These are phyloP conservation scores for Girardinichthys multiradiatus DNA, from an alignment of 2,113 vertebrate species.

Conservation along the genomic window DNA sequence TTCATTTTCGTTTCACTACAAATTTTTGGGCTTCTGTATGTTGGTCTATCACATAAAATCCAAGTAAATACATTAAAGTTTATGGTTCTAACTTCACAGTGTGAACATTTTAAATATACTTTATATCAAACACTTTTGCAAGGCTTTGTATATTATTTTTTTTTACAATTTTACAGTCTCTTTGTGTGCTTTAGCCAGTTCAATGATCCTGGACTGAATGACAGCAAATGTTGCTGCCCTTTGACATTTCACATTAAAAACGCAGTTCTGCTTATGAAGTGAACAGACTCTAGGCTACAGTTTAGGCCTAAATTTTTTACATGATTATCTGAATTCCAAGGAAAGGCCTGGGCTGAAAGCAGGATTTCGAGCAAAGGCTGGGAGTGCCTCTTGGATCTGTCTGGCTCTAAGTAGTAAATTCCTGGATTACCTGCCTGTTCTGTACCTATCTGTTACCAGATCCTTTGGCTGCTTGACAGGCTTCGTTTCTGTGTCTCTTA, in stretches of 20 bases:
- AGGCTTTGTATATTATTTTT: too few relatives aligned
- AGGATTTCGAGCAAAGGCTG: conserved; percentile 50
- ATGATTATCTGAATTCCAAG: conserved; percentile 43
- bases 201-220: not conserved
- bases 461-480: conserved; percentile 20
- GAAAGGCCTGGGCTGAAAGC: conserved; percentile 24
- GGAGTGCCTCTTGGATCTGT: conserved; percentile 50
- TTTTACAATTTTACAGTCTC: not conserved
- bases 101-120: too few relatives aligned
- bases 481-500: conserved; percentile 6
- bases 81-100: too few relatives aligned
- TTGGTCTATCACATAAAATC: too few relatives aligned
- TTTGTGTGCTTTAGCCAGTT: not conserved
- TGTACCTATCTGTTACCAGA: conserved; percentile 45
- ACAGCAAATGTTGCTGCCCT: conserved; percentile 3
- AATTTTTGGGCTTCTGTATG: too few relatives aligned
- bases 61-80: too few relatives aligned
- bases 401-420: conserved; percentile 58
- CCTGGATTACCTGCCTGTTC: conserved; percentile 53
- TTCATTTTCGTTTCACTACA: too few relatives aligned
- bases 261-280: not conserved
- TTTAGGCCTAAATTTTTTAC: conserved; percentile 23
- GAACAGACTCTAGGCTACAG: conserved; percentile 2
- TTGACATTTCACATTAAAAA: not conserved
- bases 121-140: too few relatives aligned